Evolutionary conservation across 2,888 invertebrate species (phyloP).

Genomic region (Spicauda simplicius): DNA sequence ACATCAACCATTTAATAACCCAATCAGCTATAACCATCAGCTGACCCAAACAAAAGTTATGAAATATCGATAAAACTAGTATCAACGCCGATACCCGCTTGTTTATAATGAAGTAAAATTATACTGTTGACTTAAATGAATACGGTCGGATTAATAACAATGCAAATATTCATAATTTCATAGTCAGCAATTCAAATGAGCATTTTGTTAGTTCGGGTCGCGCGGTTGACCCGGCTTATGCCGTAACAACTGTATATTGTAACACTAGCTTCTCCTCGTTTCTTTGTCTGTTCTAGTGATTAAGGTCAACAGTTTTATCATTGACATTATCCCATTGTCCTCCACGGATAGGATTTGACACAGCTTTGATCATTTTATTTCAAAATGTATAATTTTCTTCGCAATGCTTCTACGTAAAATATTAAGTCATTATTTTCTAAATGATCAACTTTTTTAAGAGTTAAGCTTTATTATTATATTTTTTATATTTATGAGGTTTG

Average conservation of each 20-base stretch:
- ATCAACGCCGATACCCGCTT: constrained; percentile 30
- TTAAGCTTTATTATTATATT: no score
- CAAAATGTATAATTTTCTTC: no score
- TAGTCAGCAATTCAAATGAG: constrained; percentile 66
- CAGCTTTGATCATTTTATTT: no score
- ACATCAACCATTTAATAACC: neutral
- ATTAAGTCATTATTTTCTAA: no score
- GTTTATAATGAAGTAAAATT: constrained; percentile 44
- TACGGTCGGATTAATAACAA: constrained; percentile 53
- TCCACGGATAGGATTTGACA: no score
- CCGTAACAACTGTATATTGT: neutral
- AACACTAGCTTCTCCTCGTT: neutral
- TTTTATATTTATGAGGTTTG: no score
- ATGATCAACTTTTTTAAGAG: no score
- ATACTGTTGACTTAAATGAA: constrained; percentile 48
- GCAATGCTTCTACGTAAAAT: no score
- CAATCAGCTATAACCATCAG: neutral
- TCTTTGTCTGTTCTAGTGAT: neutral
- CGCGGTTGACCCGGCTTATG: constrained; percentile 47
- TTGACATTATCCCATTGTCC: no score
- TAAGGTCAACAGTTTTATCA: no score
- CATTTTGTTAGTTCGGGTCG: constrained; percentile 60
- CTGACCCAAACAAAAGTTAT: constrained; percentile 2
- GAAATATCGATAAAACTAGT: constrained; percentile 6
- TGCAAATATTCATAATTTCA: constrained; percentile 64